Evolutionary conservation across 2,113 vertebrate species (phyloP).

Genomic region (Stictonetta naevosa): DNA sequence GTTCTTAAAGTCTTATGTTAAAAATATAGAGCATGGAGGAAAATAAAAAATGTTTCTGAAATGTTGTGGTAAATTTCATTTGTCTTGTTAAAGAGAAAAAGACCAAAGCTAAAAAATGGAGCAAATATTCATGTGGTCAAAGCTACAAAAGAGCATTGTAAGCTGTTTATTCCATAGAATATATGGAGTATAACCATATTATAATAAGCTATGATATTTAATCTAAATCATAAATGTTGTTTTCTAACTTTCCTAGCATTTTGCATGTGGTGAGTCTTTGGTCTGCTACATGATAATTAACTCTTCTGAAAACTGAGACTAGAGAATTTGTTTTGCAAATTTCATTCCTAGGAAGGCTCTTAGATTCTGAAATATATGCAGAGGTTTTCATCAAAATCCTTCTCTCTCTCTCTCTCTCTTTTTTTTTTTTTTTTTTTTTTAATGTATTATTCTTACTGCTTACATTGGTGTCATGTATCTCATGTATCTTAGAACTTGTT

Average conservation of each 20-base stretch:
- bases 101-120: not conserved
- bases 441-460: not conserved
- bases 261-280: conserved; percentile 56
- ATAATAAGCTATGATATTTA: not conserved
- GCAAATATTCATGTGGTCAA: not conserved
- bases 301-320: conserved; percentile 44
- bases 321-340: conserved; percentile 69
- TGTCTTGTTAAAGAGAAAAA: not conserved
- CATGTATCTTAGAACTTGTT: conserved; percentile 13
- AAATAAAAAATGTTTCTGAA: not conserved
- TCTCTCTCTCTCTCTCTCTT: not conserved
- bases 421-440: not conserved
- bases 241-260: conserved; percentile 33
- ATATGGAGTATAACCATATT: not conserved
- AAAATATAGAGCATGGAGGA: not conserved
- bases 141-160: not conserved
- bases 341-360: conserved; percentile 51
- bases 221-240: conserved; percentile 15
- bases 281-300: conserved; percentile 57
- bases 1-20: not conserved
- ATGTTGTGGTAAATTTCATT: not conserved
- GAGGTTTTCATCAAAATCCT: conserved; percentile 43
- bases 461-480: not conserved
- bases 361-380: conserved; percentile 36
- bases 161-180: not conserved